phyloP scores from a whole-genome alignment of 2,113 vertebrate species.

The Mormoops blainvillei region DNA sequence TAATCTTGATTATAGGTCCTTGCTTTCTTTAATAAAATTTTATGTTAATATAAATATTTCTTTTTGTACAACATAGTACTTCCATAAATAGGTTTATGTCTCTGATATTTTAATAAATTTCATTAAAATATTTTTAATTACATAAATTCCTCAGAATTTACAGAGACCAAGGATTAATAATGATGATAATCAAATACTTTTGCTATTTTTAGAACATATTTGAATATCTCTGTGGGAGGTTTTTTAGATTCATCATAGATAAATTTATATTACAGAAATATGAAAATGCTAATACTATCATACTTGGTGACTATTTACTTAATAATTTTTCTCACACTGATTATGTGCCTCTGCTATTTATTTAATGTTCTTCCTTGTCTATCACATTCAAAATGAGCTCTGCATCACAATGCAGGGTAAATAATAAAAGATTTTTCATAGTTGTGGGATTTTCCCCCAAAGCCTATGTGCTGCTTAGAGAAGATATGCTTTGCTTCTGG shows the following conservation, averaged over 20 bases:
- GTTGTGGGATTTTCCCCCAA: constrained; percentile 46
- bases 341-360: background rate
- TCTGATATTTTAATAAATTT: constrained; percentile 2
- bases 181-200: background rate
- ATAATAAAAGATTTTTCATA: constrained; percentile 64
- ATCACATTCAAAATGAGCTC: constrained; percentile 59
- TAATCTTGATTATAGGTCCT: too few species aligned
- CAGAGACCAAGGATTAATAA: background rate
- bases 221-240: background rate
- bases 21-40: background rate
- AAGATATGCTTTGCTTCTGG: constrained; percentile 26
- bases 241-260: background rate
- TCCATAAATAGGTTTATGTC: background rate
- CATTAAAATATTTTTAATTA: background rate
- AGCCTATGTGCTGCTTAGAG: constrained; percentile 36
- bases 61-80: background rate
- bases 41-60: background rate
- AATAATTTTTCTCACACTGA: constrained; percentile 6
- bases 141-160: background rate
- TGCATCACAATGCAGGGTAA: constrained; percentile 52
- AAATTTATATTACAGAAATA: constrained; percentile 11
- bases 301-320: background rate
- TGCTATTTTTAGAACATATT: background rate
- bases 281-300: background rate
- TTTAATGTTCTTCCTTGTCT: constrained; percentile 51